Conservation (phyloP, 37 sponge, comb jelly and placozoan species). For the Hexactinellida sp. region DNA sequence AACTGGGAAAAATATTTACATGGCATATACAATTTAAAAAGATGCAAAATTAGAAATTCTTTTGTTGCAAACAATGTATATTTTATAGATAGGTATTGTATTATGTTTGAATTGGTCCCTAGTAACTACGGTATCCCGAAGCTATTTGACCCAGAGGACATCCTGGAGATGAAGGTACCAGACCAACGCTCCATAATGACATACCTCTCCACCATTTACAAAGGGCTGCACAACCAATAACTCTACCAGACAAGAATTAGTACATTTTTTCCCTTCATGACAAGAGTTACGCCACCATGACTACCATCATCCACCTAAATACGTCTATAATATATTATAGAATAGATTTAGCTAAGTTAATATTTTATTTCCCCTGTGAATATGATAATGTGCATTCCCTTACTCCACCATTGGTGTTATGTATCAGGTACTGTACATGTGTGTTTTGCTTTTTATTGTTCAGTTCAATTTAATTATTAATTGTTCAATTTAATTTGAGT, state of each 20-base stretch:
- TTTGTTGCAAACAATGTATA: no score
- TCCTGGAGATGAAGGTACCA: conserved; percentile 38
- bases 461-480: neutral
- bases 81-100: no score
- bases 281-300: neutral
- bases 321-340: neutral
- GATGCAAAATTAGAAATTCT: no score
- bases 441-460: conserved; percentile 9
- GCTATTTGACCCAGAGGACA: conserved; percentile 65
- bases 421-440: neutral
- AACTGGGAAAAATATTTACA: no score
- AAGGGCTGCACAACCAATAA: neutral
- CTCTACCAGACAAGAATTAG: no score
- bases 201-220: conserved; percentile 72
- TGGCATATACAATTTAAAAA: no score
- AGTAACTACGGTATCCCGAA: conserved; percentile 59
- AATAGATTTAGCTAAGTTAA: neutral
- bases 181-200: conserved; percentile 82
- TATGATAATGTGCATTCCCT: neutral
- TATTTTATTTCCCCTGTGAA: conserved; percentile 11
- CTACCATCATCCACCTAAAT: neutral
- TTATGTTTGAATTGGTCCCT: no score
- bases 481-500: neutral
- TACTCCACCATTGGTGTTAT: neutral
- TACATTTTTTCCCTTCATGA: neutral